A percentile compares a stretch with the other conserved stretches of the same genome.
These are phyloP conservation scores for Upupa epops DNA, from an alignment of 2,113 vertebrate genomes.

Conservation along the genomic window DNA sequence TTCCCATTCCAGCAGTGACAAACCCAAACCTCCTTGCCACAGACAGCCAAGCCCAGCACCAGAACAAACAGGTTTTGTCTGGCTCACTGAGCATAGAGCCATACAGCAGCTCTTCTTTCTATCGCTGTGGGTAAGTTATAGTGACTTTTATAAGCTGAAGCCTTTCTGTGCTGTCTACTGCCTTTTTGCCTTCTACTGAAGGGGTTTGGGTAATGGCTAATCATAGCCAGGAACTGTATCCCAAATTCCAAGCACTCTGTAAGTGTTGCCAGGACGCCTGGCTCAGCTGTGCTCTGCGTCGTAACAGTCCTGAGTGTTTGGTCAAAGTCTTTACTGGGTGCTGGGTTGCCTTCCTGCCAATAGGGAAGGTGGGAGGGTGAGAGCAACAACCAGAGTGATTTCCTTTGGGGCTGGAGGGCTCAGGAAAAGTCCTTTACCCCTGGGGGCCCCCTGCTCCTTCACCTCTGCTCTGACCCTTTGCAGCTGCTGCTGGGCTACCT, in stretches of 20 bases:
- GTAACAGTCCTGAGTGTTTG: accelerated
- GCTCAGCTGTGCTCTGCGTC: neutral
- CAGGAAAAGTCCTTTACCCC: neutral
- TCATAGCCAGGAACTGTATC: neutral
- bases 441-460: neutral
- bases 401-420: neutral
- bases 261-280: neutral
- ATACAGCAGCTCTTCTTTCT: neutral
- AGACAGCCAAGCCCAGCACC: neutral
- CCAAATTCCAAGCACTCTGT: neutral
- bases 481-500: neutral
- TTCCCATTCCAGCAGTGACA: neutral
- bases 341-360: neutral
- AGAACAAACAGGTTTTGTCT: neutral
- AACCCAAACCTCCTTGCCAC: accelerated
- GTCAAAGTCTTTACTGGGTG: neutral
- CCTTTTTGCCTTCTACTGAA: neutral
- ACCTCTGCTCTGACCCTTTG: neutral
- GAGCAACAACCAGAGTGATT: neutral
- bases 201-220: neutral
- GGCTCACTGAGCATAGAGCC: neutral
- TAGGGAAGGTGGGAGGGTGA: neutral
- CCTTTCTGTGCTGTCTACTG: neutral
- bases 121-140: neutral
- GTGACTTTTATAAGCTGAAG: neutral